These are phyloP conservation scores for Apantesis nais DNA, from an alignment of 2,888 invertebrate species.

Conservation along the genomic window DNA sequence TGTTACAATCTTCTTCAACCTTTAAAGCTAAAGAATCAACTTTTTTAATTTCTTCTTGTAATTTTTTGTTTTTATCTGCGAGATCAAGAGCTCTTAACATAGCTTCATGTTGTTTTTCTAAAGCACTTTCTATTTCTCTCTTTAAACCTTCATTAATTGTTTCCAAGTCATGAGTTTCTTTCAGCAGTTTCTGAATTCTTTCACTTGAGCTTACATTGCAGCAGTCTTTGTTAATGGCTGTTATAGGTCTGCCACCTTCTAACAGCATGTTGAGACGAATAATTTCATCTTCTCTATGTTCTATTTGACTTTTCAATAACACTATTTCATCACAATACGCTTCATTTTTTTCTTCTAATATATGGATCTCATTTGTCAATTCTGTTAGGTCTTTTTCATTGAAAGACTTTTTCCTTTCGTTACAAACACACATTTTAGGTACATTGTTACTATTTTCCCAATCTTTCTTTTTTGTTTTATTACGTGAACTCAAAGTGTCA, in stretches of 20 bases:
- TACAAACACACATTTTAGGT: conserved; percentile 64
- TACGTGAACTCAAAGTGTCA: conserved; percentile 76
- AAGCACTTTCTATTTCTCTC: conserved; percentile 81
- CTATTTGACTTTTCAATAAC: conserved; percentile 72
- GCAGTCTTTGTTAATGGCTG: conserved; percentile 88
- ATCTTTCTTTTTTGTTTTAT: conserved; percentile 72
- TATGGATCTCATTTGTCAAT: conserved; percentile 73
- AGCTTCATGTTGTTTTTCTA: conserved; percentile 91
- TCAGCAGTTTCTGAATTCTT: conserved; percentile 85
- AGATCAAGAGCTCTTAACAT: conserved; percentile 90
- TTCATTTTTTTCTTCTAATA: conserved; percentile 76
- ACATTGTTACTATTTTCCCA: conserved; percentile 48
- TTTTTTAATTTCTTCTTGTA: conserved; percentile 90
- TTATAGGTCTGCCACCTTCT: conserved; percentile 89
- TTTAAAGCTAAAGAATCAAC: conserved; percentile 90
- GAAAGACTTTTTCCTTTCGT: conserved; percentile 58
- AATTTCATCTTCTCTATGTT: conserved; percentile 89
- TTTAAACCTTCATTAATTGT: conserved; percentile 81
- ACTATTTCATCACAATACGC: conserved; percentile 71
- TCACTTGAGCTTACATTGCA: conserved; percentile 86
- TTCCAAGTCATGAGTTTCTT: conserved; percentile 87
- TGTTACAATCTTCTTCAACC: conserved; percentile 92
- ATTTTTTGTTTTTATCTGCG: conserved; percentile 89
- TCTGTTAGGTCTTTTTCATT: conserved; percentile 76
- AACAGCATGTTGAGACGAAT: conserved; percentile 88